Evolutionary conservation across 92 coral and sea anemone species (phyloP), one percentile per base, ranked within the genome.

Genomic region (Epizoanthus illoricatus): DNA sequence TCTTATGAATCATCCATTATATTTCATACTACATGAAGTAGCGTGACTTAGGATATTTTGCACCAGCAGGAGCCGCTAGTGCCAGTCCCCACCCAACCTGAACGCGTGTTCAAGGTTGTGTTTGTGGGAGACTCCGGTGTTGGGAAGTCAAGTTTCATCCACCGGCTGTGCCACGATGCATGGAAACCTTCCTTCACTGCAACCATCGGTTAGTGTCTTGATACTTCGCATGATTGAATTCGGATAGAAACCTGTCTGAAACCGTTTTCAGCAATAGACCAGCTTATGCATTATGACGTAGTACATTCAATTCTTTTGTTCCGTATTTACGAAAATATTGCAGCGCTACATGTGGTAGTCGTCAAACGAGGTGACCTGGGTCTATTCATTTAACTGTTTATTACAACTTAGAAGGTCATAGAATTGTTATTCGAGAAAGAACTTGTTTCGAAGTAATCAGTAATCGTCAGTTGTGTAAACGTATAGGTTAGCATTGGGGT

Each of bases 171-270:
- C 72, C 94, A 90, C 87, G 99, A 93, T 67, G 80, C 85, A 36
- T 97, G 99, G 99, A 97, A 87, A 71, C 94, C 99, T 9, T 97
- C 99, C 18, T 97, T 93, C 79, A 97, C 99, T 9, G 99, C 99
- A 60, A 97, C 99, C 55, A 97, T 97, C 79, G 99, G 99, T 97
- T 81, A 78, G 87, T 23, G 52, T 36, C 5, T 13, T 61, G 10
- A 20, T 15, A 7, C 5, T 21, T 23, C 11, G 15, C 65, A 5
- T 75, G 39, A 23, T 43, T 13, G 4, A n/a, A 76, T 8, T 3
- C 33, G 61, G 36, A 45, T 60, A 40, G 45, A 33, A 40, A 10
- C n/a, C 20, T 74, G 33, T 57, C 65, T 11, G 18, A 40, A 24
- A 21, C 36, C 63, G 19, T 16, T 20, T 4, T 73, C 17, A n/a